These are phyloP conservation scores for Tangara arthus DNA, from an alignment of 2,797 vertebrate species.

Conservation along the genomic window DNA sequence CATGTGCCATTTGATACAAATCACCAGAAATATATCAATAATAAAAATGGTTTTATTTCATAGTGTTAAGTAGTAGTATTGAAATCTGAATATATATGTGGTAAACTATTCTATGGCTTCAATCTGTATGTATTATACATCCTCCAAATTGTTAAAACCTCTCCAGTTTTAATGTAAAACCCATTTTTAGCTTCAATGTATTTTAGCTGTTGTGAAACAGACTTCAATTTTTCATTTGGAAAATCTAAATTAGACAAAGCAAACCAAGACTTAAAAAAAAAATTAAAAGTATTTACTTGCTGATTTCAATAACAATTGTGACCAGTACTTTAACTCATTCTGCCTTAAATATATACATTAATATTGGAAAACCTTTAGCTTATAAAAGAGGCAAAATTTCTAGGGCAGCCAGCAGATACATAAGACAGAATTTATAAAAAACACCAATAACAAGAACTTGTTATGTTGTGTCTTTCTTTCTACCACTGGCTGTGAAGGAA, in stretches of 20 bases:
- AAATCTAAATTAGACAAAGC: neutral
- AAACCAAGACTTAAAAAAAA: neutral
- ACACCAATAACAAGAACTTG: neutral
- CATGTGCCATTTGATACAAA: neutral
- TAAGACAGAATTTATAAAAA: neutral
- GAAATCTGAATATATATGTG: neutral
- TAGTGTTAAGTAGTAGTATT: neutral
- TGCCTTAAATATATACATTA: neutral
- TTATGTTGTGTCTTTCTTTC: neutral
- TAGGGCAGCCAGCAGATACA: neutral
- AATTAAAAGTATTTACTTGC: neutral
- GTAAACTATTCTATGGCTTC: neutral
- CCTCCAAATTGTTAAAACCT: neutral
- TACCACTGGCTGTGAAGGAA: constrained; percentile 4
- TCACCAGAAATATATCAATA: neutral
- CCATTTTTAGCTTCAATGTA: neutral
- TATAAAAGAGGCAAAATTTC: neutral
- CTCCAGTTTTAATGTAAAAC: neutral
- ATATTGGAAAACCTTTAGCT: neutral
- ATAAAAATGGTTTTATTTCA: neutral
- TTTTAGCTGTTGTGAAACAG: neutral
- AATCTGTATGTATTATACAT: neutral
- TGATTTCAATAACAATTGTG: neutral
- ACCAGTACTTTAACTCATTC: neutral
- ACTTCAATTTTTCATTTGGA: neutral